Evolutionary conservation across 2,113 vertebrate genomes (phyloP), one percentile per base, ranked within the genome.

Genomic region (Austrofundulus limnaeus): DNA sequence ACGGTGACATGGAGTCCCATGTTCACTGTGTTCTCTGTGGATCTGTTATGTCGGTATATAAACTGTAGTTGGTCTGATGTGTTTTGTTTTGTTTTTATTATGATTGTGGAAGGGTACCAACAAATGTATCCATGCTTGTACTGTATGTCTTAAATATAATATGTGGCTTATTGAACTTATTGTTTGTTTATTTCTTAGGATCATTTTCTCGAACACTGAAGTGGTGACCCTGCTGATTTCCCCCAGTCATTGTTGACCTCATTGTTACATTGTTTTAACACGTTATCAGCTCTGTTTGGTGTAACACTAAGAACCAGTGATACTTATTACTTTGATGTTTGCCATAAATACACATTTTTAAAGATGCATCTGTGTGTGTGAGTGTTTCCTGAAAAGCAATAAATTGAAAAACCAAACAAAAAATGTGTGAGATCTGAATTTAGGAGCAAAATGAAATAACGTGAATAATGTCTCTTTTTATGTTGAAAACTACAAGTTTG

Each of bases 171-270:
- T 37, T 73, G 11, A 67, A 14, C 31, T 10, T 12, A 34, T 16
- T 21, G 2, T 70, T 56, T 75, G 0, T 78, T 57, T 49, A 0
- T 61, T 68, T 55, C 64, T 20, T 78, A 92, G 91, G 83, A 75
- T 46, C 55, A 42, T 55, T 75, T 25, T 69, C 78, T 15, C 34
- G 2, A 58, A 86, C 78, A 64, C 15, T 88, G 41, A 90, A 81
- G 69, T 81, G 71, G 81, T 90, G 73, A 91, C 28, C 16, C 37
- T 61, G 66, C 43, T 25, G 51, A 56, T 17, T 39, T 17, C 16
- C 51, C 5, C 5, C 25, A 43, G 61, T 53, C 51, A 19, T 56
- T 23, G 42, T 2, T 43, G 23, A 10, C 31, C 31, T 19, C 7
- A 52, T 15, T 13, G 25, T 21, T 12, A n/a, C 42, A n/a, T 17